These are phyloP conservation scores for Drosophila sucinea DNA, from an alignment of 1,140 invertebrate genomes.

Conservation along the genomic window DNA sequence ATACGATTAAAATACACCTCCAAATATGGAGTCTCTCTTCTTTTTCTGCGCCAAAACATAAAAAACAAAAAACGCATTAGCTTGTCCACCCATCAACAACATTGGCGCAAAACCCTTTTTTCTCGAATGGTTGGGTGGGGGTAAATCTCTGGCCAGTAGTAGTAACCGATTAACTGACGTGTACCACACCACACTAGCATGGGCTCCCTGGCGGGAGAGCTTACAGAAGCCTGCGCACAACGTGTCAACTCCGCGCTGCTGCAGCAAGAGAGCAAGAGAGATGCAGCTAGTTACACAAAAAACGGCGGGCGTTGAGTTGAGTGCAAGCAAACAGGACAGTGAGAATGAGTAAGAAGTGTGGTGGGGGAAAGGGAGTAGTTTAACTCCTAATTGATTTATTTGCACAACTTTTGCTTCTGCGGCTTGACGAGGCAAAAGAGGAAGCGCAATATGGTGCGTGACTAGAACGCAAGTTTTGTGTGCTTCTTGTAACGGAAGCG, in stretches of 20 bases:
- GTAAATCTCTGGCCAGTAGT: constrained; percentile 40
- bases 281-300: constrained; percentile 47
- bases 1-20: constrained; percentile 24
- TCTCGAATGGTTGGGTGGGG: constrained; percentile 16
- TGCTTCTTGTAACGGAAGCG: background rate
- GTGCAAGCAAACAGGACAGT: background rate
- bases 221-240: constrained; percentile 34
- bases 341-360: background rate
- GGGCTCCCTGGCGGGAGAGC: constrained; percentile 5
- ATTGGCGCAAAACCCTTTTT: background rate
- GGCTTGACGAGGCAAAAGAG: background rate
- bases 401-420: background rate
- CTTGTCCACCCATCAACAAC: constrained; percentile 14
- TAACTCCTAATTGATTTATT: constrained; percentile 10
- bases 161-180: constrained; percentile 41
- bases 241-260: background rate
- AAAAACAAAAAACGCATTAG: constrained; percentile 46
- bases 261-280: constrained; percentile 22
- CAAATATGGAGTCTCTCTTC: background rate
- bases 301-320: constrained; percentile 67
- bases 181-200: background rate
- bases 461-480: background rate
- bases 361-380: background rate
- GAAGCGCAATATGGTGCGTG: background rate
- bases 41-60: background rate